phyloP scores from a whole-genome alignment of 2,888 invertebrate species.

The Callinectes sapidus region DNA sequence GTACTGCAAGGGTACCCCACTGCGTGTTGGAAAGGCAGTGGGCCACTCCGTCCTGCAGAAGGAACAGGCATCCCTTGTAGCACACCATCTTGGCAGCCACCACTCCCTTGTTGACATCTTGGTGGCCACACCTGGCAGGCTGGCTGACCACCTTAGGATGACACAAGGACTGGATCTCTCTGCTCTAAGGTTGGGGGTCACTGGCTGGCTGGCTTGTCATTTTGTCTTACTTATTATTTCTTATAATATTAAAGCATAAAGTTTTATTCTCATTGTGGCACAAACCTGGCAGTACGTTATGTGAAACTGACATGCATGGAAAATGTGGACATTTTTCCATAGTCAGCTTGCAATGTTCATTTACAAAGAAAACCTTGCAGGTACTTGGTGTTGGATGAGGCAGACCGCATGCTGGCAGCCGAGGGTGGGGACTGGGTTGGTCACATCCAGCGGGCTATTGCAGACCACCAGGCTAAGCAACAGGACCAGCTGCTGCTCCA shows the following conservation, averaged over 20 bases:
- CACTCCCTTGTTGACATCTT: slow-evolving; percentile 83
- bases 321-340: neutral
- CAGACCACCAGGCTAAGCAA: neutral
- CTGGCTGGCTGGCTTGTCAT: neutral
- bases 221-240: neutral
- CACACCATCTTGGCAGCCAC: slow-evolving; percentile 52
- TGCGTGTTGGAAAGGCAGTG: slow-evolving; percentile 83
- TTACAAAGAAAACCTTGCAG: slow-evolving; percentile 34
- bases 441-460: slow-evolving; percentile 77
- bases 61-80: slow-evolving; percentile 75
- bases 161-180: slow-evolving; percentile 86
- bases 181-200: slow-evolving; percentile 17
- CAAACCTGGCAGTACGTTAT: neutral
- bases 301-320: neutral
- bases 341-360: neutral
- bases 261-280: neutral
- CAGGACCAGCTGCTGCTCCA: neutral
- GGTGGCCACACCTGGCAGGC: slow-evolving; percentile 93
- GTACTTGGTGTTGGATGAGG: slow-evolving; percentile 96
- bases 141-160: slow-evolving; percentile 92
- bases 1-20: slow-evolving; percentile 82
- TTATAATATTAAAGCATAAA: neutral
- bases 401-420: slow-evolving; percentile 89
- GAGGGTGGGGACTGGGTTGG: slow-evolving; percentile 91
- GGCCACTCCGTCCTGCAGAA: slow-evolving; percentile 80